Base-by-base conservation (phyloP, 2,797 vertebrate genomes). In the Gobionotothen gibberifrons region DNA sequence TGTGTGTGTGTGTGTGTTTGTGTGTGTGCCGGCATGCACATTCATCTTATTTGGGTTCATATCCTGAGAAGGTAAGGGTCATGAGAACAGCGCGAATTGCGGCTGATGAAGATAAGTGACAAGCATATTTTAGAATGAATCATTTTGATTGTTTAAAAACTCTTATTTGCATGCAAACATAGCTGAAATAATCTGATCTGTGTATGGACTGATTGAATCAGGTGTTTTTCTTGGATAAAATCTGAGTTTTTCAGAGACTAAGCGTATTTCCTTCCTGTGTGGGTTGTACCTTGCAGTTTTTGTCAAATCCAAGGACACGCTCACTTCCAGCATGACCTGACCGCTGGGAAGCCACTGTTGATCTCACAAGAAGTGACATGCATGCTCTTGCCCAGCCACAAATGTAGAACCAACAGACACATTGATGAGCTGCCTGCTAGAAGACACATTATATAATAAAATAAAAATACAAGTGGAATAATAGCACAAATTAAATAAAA, bases 21-120 rank as follows among this genome's bases (percentile, higher is more conserved):
- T 36, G 32, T 36, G 32, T 36, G 8, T 9, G 52, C 10, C 4
- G 21, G 57, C 36, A 32, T 39, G 47, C 46, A 76, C 69, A 78
- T 85, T 55, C 63, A 62, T 83, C 49, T 74, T 64, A 89, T 72
- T 81, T 65, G 78, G 65, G 81, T 85, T 90, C 72, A 79, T 76
- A 89, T 90, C 85, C 83, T 82, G 85, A 65, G 69, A 76, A 81
- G 68, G 79, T 81, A 76, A 70, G 80, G 86, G 87, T 89, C 89
- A 89, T 91, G 88, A 87, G 89, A 91, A 90, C 57, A 40, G 46
- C 0, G n/a, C 63, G 70, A 85, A 84, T 76, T 54, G 0, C 29
- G 47, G 17, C 66, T 51, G 52, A 32, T 62, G 70, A 64, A 72
- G 49, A 68, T 72, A 68, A 62, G 47, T 44, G 42, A 65, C 54